Conservation (phyloP, 2,888 invertebrate species). For the Ethmia dodecea region DNA sequence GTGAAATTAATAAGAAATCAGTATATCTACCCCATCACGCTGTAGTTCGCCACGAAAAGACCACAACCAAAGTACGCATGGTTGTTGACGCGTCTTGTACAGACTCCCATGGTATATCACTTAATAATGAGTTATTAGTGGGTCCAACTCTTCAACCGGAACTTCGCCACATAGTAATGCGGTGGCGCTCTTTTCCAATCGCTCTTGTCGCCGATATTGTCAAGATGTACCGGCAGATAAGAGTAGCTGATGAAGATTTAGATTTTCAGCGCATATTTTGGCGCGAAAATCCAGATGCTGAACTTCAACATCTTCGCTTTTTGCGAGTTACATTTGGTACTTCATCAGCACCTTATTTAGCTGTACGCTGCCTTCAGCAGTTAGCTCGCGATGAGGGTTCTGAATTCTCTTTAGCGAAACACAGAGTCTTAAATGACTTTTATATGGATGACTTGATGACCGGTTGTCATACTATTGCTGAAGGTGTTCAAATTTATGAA, state of each 20-base stretch:
- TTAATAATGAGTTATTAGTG: slow-evolving; percentile 24
- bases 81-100: slow-evolving; percentile 25
- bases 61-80: slow-evolving; percentile 24
- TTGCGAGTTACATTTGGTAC: slow-evolving; percentile 28
- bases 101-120: slow-evolving; percentile 18
- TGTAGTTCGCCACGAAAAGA: slow-evolving; percentile 22
- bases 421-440: slow-evolving; percentile 17
- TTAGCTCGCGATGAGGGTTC: slow-evolving; percentile 21
- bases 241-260: no score
- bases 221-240: slow-evolving; percentile 36
- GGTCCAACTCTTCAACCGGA: slow-evolving; percentile 26
- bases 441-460: slow-evolving; percentile 25
- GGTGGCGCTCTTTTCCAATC: slow-evolving; percentile 22
- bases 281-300: slow-evolving; percentile 11
- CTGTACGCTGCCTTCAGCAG: slow-evolving; percentile 25
- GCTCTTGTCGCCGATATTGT: slow-evolving; percentile 25
- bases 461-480: slow-evolving; percentile 20
- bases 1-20: slow-evolving; percentile 3
- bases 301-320: slow-evolving; percentile 19
- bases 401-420: slow-evolving; percentile 20
- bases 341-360: slow-evolving; percentile 26
- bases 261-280: slow-evolving; percentile 23
- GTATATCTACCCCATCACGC: slow-evolving; percentile 29
- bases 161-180: slow-evolving; percentile 24
- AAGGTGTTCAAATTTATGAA: slow-evolving; percentile 17